These are phyloP conservation scores for Mechanitis messenoides DNA, from an alignment of 2,888 invertebrate genomes.

Conservation along the genomic window DNA sequence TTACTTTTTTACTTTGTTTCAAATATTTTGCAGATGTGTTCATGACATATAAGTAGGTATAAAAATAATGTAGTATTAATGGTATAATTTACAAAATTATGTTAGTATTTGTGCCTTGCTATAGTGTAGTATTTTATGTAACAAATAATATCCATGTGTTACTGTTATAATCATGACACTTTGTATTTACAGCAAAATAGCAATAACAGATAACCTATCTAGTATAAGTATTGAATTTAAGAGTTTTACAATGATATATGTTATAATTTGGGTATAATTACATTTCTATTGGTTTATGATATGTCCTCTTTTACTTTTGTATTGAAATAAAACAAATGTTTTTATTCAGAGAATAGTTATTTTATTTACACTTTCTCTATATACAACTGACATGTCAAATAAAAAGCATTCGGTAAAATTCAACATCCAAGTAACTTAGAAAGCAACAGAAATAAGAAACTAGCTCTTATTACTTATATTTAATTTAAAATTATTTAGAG, in stretches of 20 bases:
- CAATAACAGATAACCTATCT: too few species aligned
- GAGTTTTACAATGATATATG: too few species aligned
- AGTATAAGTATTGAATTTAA: background rate
- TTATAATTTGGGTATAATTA: background rate
- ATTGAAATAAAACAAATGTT: slow-evolving; percentile 50
- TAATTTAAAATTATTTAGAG: slow-evolving; percentile 21
- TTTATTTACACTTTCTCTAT: slow-evolving; percentile 71
- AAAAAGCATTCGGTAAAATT: slow-evolving; percentile 41
- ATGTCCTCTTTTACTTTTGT: slow-evolving; percentile 30
- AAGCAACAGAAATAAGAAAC: slow-evolving; percentile 34
- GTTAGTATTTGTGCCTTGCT: too few species aligned
- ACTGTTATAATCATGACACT: background rate
- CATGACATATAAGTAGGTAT: too few species aligned
- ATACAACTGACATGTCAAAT: slow-evolving; percentile 52
- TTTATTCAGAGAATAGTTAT: slow-evolving; percentile 60
- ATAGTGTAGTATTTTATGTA: too few species aligned
- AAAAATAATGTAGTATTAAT: too few species aligned
- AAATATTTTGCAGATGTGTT: too few species aligned
- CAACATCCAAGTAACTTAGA: slow-evolving; percentile 28
- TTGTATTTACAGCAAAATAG: background rate
- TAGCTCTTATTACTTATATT: slow-evolving; percentile 25
- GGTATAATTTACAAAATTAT: too few species aligned
- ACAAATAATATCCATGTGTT: background rate
- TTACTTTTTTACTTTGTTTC: too few species aligned
- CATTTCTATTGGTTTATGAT: slow-evolving; percentile 1